Evolutionary conservation across 2,797 vertebrate genomes (phyloP), one percentile per base, ranked within the genome.

Genomic region (Dallia pectoralis): DNA sequence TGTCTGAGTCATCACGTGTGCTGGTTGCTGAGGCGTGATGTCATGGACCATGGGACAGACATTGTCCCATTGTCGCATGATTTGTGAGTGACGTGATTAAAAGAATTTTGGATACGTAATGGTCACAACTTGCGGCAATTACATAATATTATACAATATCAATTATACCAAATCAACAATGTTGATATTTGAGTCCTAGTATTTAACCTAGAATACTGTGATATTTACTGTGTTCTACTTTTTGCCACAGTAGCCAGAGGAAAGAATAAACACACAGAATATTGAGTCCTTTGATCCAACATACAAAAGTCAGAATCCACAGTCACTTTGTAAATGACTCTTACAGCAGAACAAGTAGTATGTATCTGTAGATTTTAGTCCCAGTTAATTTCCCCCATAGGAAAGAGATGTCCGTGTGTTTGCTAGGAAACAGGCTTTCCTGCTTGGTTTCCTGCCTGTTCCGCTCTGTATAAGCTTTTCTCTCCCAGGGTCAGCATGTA

Each of bases 21-120:
- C 67, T 12, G 32, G 76, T 25, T 61, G 66, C 53, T 76, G 83
- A 85, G 40, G 47, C 63, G 36, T 79, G 70, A 75, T 83, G 85
- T 89, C 83, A 88, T 84, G 44, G 44, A 67, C 49, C 67, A 11
- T 40, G 36, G 9, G 36, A 40, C 6, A 40, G 5, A 40, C 36
- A 40, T 40, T 40, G 36, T 44, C 40, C 1, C 40, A 44, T 14
- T 2, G 40, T 44, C 40, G 14, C 40, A n/a, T n/a, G n/a, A n/a
- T n/a, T n/a, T n/a, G n/a, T n/a, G n/a, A n/a, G n/a, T n/a, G n/a
- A n/a, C n/a, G n/a, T 5, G 49, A 12, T 25, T 56, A 22, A 56
- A 19, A 25, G 22, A 11, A 1, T 25, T 56, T 12, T 56, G 8
- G 25, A 11, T 56, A 22, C n/a, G 8, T 22, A 25, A 56, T 53